Conservation (phyloP, 1,140 invertebrate species). For the Nomia melanderi region DNA sequence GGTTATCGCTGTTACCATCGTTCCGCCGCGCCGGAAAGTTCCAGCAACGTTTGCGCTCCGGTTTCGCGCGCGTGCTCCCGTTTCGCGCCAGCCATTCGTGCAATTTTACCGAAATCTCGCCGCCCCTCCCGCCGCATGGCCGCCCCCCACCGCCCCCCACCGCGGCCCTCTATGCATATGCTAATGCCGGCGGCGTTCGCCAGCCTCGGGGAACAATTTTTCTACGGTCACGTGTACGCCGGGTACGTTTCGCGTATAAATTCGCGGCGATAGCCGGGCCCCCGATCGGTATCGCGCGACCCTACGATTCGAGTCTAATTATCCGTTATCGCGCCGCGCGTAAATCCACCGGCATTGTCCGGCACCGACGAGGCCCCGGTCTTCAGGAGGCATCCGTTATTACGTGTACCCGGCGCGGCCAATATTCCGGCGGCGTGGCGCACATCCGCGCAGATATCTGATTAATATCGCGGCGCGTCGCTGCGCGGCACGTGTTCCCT, state of each 20-base stretch:
- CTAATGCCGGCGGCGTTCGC: slow-evolving; percentile 34
- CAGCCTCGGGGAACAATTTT: too few relatives aligned
- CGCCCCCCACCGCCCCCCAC: too few relatives aligned
- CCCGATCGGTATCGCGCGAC: slow-evolving; percentile 47
- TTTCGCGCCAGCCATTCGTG: slow-evolving; percentile 31
- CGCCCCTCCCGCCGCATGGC: background rate
- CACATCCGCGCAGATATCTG: slow-evolving; percentile 34
- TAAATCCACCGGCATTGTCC: slow-evolving; percentile 39
- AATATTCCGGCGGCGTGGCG: slow-evolving; percentile 28
- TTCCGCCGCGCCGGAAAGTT: background rate
- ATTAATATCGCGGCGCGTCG: slow-evolving; percentile 36
- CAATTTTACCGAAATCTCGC: slow-evolving; percentile 51
- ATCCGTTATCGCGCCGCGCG: slow-evolving; percentile 29
- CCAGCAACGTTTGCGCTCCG: background rate
- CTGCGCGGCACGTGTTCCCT: slow-evolving; percentile 43
- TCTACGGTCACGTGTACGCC: slow-evolving; percentile 14
- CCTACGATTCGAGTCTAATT: slow-evolving; percentile 33
- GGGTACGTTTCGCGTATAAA: background rate
- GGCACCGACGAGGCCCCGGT: slow-evolving; percentile 36
- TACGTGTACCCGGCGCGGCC: slow-evolving; percentile 32
- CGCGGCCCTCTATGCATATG: slow-evolving; percentile 32
- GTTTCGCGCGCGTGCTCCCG: slow-evolving; percentile 10
- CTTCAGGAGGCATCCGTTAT: slow-evolving; percentile 49
- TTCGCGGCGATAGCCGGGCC: background rate
- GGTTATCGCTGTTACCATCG: slow-evolving; percentile 44